Conservation (phyloP, 92 coral and sea anemone species). For the Epizoanthus ramosus region DNA sequence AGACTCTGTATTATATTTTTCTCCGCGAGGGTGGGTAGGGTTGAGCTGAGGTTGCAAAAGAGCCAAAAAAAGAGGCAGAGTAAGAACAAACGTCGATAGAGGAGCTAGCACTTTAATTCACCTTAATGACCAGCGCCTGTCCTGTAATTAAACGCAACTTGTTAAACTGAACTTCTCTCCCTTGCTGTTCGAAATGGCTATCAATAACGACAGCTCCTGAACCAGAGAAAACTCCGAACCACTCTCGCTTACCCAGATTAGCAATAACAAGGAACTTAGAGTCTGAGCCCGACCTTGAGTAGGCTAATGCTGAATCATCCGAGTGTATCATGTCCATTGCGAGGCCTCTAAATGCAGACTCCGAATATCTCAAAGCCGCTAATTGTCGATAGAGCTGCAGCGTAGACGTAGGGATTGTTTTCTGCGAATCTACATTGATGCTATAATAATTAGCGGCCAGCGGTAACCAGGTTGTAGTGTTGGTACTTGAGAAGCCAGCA, state of each 20-base stretch:
- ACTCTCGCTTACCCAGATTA: slow-evolving; percentile 65
- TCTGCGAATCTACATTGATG: slow-evolving; percentile 64
- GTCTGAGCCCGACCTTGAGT: slow-evolving; percentile 51
- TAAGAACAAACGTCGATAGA: too few species aligned
- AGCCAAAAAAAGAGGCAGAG: too few species aligned
- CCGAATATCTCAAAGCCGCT: slow-evolving; percentile 47
- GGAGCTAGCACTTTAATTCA: slow-evolving; percentile 4
- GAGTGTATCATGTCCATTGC: slow-evolving; percentile 61
- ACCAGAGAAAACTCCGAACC: slow-evolving; percentile 62
- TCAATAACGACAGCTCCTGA: slow-evolving; percentile 67
- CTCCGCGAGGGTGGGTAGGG: too few species aligned
- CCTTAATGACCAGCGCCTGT: slow-evolving; percentile 67
- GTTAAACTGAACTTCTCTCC: slow-evolving; percentile 44
- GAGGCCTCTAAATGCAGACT: slow-evolving; percentile 56
- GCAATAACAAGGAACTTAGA: slow-evolving; percentile 60
- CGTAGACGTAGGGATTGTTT: slow-evolving; percentile 55
- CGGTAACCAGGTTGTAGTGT: slow-evolving; percentile 64
- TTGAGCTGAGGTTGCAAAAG: too few species aligned
- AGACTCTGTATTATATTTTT: too few species aligned
- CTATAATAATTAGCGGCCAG: slow-evolving; percentile 51
- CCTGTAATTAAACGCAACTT: slow-evolving; percentile 53
- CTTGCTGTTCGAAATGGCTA: slow-evolving; percentile 55
- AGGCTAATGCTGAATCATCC: slow-evolving; percentile 69
- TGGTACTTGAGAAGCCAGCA: slow-evolving; percentile 68
- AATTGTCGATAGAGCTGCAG: slow-evolving; percentile 63